These are phyloP conservation scores for Amazona guildingii DNA, from an alignment of 2,113 vertebrate genomes.

Conservation along the genomic window DNA sequence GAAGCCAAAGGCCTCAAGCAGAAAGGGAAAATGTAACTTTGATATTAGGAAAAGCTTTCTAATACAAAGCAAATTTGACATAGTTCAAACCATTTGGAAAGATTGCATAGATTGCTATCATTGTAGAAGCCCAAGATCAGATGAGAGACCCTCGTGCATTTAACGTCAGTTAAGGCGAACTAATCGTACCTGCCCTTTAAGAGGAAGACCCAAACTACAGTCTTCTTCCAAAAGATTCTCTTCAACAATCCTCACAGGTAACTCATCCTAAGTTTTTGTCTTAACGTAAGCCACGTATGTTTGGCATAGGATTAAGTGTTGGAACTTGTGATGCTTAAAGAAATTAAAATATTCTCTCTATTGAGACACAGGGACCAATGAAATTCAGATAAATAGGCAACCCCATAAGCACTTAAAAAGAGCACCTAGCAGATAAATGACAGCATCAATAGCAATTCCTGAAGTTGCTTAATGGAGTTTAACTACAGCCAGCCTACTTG, in stretches of 20 bases:
- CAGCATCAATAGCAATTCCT: not conserved
- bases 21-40: not conserved
- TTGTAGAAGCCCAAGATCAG: not conserved
- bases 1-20: not conserved
- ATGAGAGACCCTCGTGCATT: not conserved
- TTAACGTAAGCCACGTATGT: not conserved
- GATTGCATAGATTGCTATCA: not conserved
- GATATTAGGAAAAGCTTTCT: not conserved
- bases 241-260: not conserved
- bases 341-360: not conserved
- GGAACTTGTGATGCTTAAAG: not conserved
- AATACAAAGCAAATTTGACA: not conserved
- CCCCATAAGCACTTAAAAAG: not conserved
- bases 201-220: accelerated
- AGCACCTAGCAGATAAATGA: not conserved
- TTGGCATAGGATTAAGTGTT: not conserved
- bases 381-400: not conserved
- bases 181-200: not conserved
- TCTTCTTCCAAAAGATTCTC: not conserved
- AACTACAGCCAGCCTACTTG: not conserved
- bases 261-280: not conserved
- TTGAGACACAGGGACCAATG: not conserved
- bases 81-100: not conserved
- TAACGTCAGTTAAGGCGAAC: not conserved
- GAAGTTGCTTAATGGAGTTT: not conserved